Base-by-base conservation (phyloP, 2,113 vertebrate genomes). In the Ctenomys sociabilis region DNA sequence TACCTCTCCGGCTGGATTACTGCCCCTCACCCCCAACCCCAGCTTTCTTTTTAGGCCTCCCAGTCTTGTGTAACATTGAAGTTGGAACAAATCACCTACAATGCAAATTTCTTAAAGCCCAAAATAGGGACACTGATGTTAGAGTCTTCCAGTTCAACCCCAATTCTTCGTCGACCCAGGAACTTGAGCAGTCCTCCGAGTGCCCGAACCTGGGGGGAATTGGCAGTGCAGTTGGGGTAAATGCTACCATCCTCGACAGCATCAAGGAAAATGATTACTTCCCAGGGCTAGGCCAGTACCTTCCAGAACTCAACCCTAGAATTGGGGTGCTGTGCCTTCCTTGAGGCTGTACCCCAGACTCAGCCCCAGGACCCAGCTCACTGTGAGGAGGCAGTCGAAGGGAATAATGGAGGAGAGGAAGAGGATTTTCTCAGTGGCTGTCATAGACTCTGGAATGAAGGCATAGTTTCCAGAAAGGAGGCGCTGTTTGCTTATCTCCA, bases 121-220 rank as follows among this genome's bases (percentile, higher is more conserved):
- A 99, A 97, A 97, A 99, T 99, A 73, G 99, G 99, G 96, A 99
- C 98, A 63, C 97, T 98, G 97, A 99, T 83, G 73, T 95, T 98
- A 97, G 96, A 98, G 96, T 99, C 99, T 98, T 99, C 99, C 19
- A 99, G 98, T 97, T 99, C 99, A 80, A 99, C 98, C 85, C 99
- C 99, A 86, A 99, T 97, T 98, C 99, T 98, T 98, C 99, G 99
- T 96, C 99, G 99, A 97, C 99, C 99, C 96, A 99, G 98, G 98
- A 99, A 99, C 97, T 99, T 99, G 64, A 99, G 97, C 66, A 99
- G 98, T 35, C 98, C 99, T 54, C 99, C 99, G 89, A 99, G 96
- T 88, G 99, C 98, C 98, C 98, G 98, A 97, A 99, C 78, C 99
- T 99, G 94, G 61, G 83, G 35, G 81, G 68, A 78, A 70, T 66